These are phyloP conservation scores for Ips nitidus DNA, from an alignment of 1,140 invertebrate species.

Conservation along the genomic window DNA sequence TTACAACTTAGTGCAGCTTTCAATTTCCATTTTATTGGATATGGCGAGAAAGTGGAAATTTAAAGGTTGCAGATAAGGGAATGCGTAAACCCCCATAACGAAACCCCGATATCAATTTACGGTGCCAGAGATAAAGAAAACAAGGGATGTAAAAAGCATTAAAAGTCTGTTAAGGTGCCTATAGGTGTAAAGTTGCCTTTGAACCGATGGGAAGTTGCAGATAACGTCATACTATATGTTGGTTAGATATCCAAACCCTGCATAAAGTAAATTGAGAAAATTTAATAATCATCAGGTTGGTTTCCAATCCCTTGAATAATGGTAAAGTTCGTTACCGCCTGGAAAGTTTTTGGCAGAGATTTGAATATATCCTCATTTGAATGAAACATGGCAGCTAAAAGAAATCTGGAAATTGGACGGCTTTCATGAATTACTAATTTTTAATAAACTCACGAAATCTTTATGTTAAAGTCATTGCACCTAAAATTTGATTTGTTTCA, in stretches of 20 bases:
- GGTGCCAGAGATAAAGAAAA: slow-evolving; percentile 5
- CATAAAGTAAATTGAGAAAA: neutral
- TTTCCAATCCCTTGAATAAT: neutral
- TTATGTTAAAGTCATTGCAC: too few relatives aligned
- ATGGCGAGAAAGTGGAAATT: neutral
- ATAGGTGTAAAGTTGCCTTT: slow-evolving; percentile 4
- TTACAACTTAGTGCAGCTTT: neutral
- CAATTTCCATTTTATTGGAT: too few relatives aligned
- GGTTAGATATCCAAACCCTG: neutral
- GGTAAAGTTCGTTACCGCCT: neutral
- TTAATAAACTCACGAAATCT: too few relatives aligned
- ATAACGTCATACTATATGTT: too few relatives aligned
- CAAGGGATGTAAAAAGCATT: neutral
- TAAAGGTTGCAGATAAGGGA: neutral
- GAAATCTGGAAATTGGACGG: neutral
- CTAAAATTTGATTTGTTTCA: too few relatives aligned
- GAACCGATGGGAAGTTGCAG: too few relatives aligned
- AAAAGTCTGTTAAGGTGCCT: neutral
- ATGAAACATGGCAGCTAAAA: neutral
- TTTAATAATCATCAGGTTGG: neutral
- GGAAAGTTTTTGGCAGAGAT: neutral
- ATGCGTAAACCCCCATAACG: neutral
- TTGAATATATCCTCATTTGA: neutral
- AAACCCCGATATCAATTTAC: neutral
- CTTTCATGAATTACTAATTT: too few relatives aligned